These are phyloP conservation scores for Odontothrips loti DNA, from an alignment of 2,888 invertebrate species.

Conservation along the genomic window DNA sequence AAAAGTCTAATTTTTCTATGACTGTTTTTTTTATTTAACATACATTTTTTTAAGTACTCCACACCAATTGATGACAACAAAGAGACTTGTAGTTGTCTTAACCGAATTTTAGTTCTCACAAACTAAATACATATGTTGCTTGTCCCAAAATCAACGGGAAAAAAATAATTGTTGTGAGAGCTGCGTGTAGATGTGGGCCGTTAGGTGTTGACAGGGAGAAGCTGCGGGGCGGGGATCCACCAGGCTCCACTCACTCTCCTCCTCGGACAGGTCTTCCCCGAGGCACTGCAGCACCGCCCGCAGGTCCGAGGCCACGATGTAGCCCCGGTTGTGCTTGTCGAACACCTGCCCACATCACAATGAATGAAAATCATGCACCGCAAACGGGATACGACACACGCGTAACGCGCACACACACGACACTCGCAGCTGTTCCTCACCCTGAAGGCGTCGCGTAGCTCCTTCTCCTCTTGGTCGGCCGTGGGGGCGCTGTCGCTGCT, in stretches of 20 bases:
- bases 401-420: not conserved
- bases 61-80: too few relatives aligned
- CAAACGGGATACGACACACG: not conserved
- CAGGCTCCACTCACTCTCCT: constrained; percentile 81
- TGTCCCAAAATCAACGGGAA: too few relatives aligned
- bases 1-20: not conserved
- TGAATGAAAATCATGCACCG: not conserved
- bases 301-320: constrained; percentile 83
- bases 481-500: constrained; percentile 59
- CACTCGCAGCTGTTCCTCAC: constrained; percentile 54
- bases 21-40: not conserved
- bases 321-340: constrained; percentile 88
- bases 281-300: constrained; percentile 82
- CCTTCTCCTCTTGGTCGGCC: constrained; percentile 76
- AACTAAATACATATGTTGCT: too few relatives aligned
- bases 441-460: constrained; percentile 77
- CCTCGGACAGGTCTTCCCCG: constrained; percentile 83
- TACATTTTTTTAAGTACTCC: too few relatives aligned
- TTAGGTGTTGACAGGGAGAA: too few relatives aligned
- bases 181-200: too few relatives aligned
- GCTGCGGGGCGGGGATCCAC: too few relatives aligned
- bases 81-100: too few relatives aligned
- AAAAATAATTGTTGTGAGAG: too few relatives aligned
- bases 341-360: constrained; percentile 52
- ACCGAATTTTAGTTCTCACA: too few relatives aligned